Evolutionary conservation across 2,113 vertebrate genomes (phyloP), one percentile per base, ranked within the genome.

Genomic region (Aplodontia rufa): DNA sequence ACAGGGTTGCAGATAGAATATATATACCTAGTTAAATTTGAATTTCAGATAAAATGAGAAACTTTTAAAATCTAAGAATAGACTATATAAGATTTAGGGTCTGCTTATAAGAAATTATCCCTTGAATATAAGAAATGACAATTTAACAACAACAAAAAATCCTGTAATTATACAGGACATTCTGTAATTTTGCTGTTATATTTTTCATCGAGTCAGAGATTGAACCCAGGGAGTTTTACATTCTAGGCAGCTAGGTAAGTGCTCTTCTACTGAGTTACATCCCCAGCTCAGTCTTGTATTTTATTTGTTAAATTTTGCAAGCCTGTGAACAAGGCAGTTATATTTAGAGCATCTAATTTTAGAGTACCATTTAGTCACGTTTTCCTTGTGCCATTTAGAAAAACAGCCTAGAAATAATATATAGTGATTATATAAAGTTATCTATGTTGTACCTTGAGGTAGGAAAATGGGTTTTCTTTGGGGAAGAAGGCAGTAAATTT

Each of bases 21-120:
- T 19, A 78, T 30, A 68, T 1, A 92, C 7, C 4, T n/a, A 68
- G 37, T 16, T 87, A 84, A 55, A 80, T 93, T 20, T 85, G 66
- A 93, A 83, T 91, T 94, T 90, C 71, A 90, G 17, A 74, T 84
- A 83, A 53, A 88, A 84, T 51, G 11, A 62, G 28, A 84, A 72
- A 24, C 9, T 68, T 42, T 37, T n/a, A 82, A 58, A 72, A 12
- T 64, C 10, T 66, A 71, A 84, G 1, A n/a, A 53, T 84, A 8
- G 8, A 32, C 28, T 37, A 45, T 72, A 28, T 5, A 91, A 69
- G 75, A 75, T 62, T 92, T 94, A 95, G 37, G 24, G 28, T 28
- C 68, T 47, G 37, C 5, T 28, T 84, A 64, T 42, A 75, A 55
- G 76, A 87, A 75, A 71, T 58, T 71, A 78, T 37, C 5, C 2